Base-by-base conservation (phyloP, 2,797 vertebrate genomes). In the Thripadectes ignobilis region DNA sequence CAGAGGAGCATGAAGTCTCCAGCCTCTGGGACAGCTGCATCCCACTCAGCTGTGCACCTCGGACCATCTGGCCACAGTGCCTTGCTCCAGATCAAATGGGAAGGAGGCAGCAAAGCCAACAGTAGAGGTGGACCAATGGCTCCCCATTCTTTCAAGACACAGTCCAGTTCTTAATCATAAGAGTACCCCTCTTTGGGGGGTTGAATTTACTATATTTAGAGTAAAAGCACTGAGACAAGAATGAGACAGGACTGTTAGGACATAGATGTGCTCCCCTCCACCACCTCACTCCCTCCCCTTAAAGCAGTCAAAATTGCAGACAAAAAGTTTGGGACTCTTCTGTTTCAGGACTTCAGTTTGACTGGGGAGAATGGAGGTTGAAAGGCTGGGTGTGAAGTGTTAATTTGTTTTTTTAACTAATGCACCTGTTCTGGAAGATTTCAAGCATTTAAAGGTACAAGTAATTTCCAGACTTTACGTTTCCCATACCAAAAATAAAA, bases 161-260 rank as follows among this genome's bases (percentile, higher is more conserved):
- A 45, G 10, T 11, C 61, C 24, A 54, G n/a, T 12, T 81, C 39
- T 74, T 46, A 59, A 67, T 14, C 18, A 2, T 55, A 65, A 39
- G 24, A 58, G 8, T 51, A 2, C 8, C 26, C 34, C n/a, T 68
- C 38, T 45, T 82, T 41, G 15, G 11, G 0, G 0, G 38, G 7
- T 6, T 48, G 71, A 78, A 71, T 77, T 77, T 36, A 61, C 78
- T 29, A 1, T 17, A 20, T 75, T 77, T 63, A 58, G 46, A 63
- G 32, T 78, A 84, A 89, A 27, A 68, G 46, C 16, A 62, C 51
- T 8, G 21, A 71, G 34, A 69, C 5, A 54, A 84, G n/a, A 71
- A 39, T 10, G 14, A 59, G 57, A 39, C 26, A 46, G 0, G 2
- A 77, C 18, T 73, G 7, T 19, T 38, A 66, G 21, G 43, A 55